Conservation (phyloP, 2,888 invertebrate species). For the Lysandra bellargus region DNA sequence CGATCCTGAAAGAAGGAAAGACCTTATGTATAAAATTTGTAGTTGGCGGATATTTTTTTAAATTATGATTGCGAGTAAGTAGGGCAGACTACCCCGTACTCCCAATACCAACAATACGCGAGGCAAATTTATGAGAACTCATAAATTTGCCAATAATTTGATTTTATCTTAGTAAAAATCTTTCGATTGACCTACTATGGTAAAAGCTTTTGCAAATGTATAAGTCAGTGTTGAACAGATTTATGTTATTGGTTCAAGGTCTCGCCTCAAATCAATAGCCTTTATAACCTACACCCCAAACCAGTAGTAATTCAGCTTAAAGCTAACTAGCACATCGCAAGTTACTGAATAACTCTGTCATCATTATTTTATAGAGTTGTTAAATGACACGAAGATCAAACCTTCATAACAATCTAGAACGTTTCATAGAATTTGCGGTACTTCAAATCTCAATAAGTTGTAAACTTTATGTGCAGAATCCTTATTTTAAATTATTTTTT, state of each 20-base stretch:
- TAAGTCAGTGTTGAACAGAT: not conserved
- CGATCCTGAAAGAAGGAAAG: slow-evolving; percentile 57
- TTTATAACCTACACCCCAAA: not conserved
- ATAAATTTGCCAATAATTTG: too few species aligned
- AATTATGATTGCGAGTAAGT: too few species aligned
- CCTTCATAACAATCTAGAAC: not conserved
- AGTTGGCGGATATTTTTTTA: not conserved
- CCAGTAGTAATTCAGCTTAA: not conserved
- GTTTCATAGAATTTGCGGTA: too few species aligned
- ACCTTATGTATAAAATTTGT: not conserved
- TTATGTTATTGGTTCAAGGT: not conserved
- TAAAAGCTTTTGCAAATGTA: not conserved
- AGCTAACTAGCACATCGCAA: not conserved
- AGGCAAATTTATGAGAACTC: too few species aligned
- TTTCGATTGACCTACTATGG: not conserved
- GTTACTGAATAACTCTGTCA: not conserved
- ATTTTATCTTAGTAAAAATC: too few species aligned
- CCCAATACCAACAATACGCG: too few species aligned
- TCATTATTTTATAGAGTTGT: not conserved
- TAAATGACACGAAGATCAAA: not conserved
- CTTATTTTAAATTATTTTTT: too few species aligned
- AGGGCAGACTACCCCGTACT: too few species aligned
- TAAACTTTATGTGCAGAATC: too few species aligned
- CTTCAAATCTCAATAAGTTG: too few species aligned
- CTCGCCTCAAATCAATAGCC: not conserved